A percentile compares a stretch with the other conserved stretches of the same genome.
Conservation (phyloP, 2,888 invertebrate genomes). For the Meta bourneti region DNA sequence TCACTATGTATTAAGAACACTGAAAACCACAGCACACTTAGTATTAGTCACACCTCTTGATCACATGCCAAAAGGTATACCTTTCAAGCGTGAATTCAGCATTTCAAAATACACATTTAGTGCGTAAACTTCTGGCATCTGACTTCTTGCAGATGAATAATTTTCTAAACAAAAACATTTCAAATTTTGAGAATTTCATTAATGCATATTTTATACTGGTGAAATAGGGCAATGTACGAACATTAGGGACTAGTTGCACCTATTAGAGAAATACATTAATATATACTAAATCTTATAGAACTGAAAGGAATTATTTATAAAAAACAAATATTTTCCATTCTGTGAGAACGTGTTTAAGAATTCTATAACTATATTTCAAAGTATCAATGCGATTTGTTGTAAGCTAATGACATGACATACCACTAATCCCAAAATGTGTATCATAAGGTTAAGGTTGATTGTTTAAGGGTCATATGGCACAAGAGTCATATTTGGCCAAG, state of each 20-base stretch:
- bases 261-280: too few species aligned
- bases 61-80: constrained; percentile 64
- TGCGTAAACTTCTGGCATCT: constrained; percentile 36
- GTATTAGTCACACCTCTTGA: constrained; percentile 10
- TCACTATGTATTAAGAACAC: background rate
- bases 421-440: too few species aligned
- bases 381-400: too few species aligned
- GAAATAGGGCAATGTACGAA: too few species aligned
- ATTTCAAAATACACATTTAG: constrained; percentile 67
- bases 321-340: background rate
- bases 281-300: too few species aligned
- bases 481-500: too few species aligned
- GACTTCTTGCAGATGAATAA: background rate
- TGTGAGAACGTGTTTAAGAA: too few species aligned
- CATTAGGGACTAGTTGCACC: too few species aligned
- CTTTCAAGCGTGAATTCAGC: constrained; percentile 54
- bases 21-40: constrained; percentile 39
- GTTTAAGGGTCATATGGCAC: too few species aligned
- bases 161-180: constrained; percentile 46
- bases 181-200: background rate
- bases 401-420: background rate
- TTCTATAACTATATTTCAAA: too few species aligned
- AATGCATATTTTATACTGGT: too few species aligned
- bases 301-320: background rate
- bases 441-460: too few species aligned